These are phyloP conservation scores for Synergus gifuensis DNA, from an alignment of 2,888 invertebrate genomes.

Conservation along the genomic window DNA sequence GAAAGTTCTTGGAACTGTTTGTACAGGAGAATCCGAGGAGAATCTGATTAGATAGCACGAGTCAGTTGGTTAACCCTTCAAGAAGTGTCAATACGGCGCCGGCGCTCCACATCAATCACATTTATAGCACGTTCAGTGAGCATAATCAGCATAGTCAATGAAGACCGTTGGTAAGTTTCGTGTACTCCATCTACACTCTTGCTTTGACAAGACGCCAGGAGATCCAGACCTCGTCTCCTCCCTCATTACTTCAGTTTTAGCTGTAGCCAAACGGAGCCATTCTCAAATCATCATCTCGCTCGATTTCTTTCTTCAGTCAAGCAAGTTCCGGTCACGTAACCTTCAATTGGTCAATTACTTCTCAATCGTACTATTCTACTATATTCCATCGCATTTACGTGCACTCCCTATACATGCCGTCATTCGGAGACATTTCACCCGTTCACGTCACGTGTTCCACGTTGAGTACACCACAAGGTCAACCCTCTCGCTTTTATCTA, in stretches of 20 bases:
- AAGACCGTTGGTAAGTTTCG: conserved; percentile 9
- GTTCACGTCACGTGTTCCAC: conserved; percentile 25
- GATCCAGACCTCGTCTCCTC: conserved; percentile 16
- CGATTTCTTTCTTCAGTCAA: conserved; percentile 40
- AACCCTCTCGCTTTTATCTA: conserved; percentile 23
- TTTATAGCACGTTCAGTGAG: conserved; percentile 55
- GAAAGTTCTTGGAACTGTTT: conserved; percentile 16
- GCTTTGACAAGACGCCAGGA: conserved; percentile 43
- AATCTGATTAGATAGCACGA: conserved; percentile 23
- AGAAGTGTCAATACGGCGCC: conserved; percentile 22
- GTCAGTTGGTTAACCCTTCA: conserved; percentile 41
- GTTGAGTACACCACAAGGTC: conserved; percentile 13
- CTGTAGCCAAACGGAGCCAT: conserved; percentile 41
- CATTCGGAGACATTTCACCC: conserved; percentile 31
- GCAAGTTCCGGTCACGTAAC: conserved; percentile 68
- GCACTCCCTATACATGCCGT: conserved; percentile 39
- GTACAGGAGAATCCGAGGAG: conserved; percentile 8
- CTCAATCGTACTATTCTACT: conserved; percentile 57
- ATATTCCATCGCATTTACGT: conserved; percentile 45
- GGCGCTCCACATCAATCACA: conserved; percentile 59
- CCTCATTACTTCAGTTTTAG: conserved; percentile 43
- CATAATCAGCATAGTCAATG: conserved; percentile 33
- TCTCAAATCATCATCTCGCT: conserved; percentile 21
- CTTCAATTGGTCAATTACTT: conserved; percentile 72
- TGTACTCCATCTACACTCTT: neutral